Evolutionary conservation across 2,797 vertebrate genomes (phyloP), one percentile per base, ranked within the genome.

Genomic region (Remorina albescens): DNA sequence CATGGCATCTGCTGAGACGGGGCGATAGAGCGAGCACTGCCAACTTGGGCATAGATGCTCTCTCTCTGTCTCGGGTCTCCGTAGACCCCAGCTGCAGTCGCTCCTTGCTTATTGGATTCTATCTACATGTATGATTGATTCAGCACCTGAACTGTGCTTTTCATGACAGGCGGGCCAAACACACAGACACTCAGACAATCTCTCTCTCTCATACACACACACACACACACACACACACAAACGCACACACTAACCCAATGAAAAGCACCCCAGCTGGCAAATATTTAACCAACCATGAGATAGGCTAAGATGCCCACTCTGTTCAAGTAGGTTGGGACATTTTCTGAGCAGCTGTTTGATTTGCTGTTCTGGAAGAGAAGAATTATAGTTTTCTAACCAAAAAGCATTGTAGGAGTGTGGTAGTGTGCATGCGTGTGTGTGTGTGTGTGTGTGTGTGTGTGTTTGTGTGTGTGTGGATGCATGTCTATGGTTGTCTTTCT

Each of bases 121-220:
- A 93, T 95, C 94, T 95, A 93, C 93, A 94, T 95, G 93, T 95
- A 95, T 95, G 94, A 96, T 96, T 95, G 91, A 92, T 94, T 94
- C 89, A 73, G 88, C 90, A 90, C 92, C 91, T 92, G 86, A 89
- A 90, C 74, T 75, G 87, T 80, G 92, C 85, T 91, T 90, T 86
- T 87, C 87, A 88, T 80, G 81, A 85, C 86, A 65, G 76, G 58
- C 71, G 32, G 59, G 73, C 62, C 74, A 76, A 61, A 61, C 65
- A 57, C 55, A 82, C 58, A 62, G 68, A 75, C 71, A 73, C 42
- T 73, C 62, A 76, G 65, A 82, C 67, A 74, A 30, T 30, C 30
- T 3, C 30, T 30, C 59, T 68, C 70, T 67, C 47, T 60, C 36
- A 54, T 62, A 21, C 54, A 47, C 47, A 67, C 51, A 73, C 63